These are phyloP conservation scores for Pollenia griseotomentosa DNA, from an alignment of 2,888 invertebrate species.

Conservation along the genomic window DNA sequence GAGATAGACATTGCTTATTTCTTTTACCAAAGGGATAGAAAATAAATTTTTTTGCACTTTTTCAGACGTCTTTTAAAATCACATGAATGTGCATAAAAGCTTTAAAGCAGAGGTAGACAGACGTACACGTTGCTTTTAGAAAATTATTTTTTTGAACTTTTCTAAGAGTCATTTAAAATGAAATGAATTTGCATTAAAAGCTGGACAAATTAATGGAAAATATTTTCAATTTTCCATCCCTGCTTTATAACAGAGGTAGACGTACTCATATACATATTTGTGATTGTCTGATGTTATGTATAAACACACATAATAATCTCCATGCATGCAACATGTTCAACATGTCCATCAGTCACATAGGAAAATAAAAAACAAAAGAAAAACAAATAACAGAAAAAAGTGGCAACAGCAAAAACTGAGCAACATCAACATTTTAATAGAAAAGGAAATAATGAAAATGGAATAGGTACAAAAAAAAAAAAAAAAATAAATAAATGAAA, in stretches of 20 bases:
- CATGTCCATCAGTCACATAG: constrained; percentile 51
- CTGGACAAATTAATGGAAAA: too few species aligned
- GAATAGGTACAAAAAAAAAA: constrained; percentile 9
- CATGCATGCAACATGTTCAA: constrained; percentile 54
- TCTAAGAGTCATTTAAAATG: too few species aligned
- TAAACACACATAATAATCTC: constrained; percentile 31
- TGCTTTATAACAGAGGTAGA: background rate
- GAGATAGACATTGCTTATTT: background rate
- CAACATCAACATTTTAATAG: constrained; percentile 37
- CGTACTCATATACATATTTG: background rate
- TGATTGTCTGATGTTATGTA: background rate
- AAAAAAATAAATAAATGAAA: constrained; percentile 19
- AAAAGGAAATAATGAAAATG: constrained; percentile 52
- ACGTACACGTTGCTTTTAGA: too few species aligned
- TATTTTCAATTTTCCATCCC: background rate
- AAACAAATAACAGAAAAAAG: constrained; percentile 29
- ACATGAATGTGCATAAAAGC: too few species aligned
- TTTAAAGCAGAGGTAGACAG: too few species aligned
- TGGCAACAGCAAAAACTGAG: constrained; percentile 27
- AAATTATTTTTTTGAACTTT: too few species aligned
- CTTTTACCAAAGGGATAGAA: too few species aligned
- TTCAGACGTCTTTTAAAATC: too few species aligned
- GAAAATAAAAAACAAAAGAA: constrained; percentile 42
- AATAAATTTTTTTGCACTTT: too few species aligned
- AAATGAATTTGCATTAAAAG: too few species aligned